Base-by-base conservation (phyloP, 2,888 invertebrate genomes). In the Taenaris catops region DNA sequence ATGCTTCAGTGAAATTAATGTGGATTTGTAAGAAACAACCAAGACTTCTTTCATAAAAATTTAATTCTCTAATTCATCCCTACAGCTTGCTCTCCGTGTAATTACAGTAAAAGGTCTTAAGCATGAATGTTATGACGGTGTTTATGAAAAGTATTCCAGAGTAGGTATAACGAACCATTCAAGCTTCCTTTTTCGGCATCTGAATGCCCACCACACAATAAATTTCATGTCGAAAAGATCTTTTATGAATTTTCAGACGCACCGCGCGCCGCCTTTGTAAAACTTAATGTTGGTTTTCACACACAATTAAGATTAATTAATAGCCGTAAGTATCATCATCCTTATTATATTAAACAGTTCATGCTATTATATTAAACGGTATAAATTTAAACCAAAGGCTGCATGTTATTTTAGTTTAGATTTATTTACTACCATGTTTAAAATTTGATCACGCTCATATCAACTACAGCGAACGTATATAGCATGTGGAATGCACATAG, bases 71-170 rank as follows among this genome's bases (percentile, higher is more conserved):
- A 80, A 80, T 79, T 80, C 75, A 75, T 48, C 71, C 72, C 69
- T 55, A 51, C 55, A 51, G 60, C 58, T 53, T 57, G 59, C 60
- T 57, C 62, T 55, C 61, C 48, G 57, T 45, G 80, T 81, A 84
- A 86, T 86, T 84, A 84, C 79, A 47, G 69, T 83, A 74, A 84
- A 79, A 83, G 86, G 84, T 80, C 83, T 81, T 81, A 72, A 75
- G 67, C 79, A 74, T 67, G 70, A 79, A 83, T 80, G 72, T 84
- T 84, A 86, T 86, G 81, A 84, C 75, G 78, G 79, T 65, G 78
- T 67, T 84, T 84, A 83, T 84, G 71, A 83, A 83, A 80, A 78
- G 81, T 78, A 76, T 76, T 79, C 68, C 65, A 51, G 60, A 64
- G 57, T 58, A 63, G 58, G 62, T 63, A 67, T 53, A 63, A 63